These are phyloP conservation scores for Platorchestia sp. DNA, from an alignment of 1,140 invertebrate species.

Conservation along the genomic window DNA sequence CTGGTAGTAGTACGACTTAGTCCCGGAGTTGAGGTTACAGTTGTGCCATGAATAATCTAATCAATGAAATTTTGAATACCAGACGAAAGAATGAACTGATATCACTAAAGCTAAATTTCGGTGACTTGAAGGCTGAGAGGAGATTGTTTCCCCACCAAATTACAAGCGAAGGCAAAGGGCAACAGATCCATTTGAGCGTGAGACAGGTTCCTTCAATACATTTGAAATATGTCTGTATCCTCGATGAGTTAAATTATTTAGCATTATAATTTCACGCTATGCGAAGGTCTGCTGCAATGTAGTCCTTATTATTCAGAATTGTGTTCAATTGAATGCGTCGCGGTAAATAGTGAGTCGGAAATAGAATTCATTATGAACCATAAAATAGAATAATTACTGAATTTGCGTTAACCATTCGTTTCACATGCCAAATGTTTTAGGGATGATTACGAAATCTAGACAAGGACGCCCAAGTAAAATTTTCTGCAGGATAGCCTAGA, in stretches of 20 bases:
- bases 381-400: neutral
- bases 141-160: too few species aligned
- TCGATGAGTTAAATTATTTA: neutral
- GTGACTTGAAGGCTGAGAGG: too few species aligned
- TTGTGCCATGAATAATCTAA: too few species aligned
- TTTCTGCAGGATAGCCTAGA: neutral
- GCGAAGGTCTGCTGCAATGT: neutral
- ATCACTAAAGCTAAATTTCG: too few species aligned
- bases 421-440: neutral
- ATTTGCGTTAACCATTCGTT: neutral
- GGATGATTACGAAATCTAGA: neutral
- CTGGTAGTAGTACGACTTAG: too few species aligned
- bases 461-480: neutral
- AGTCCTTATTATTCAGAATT: neutral
- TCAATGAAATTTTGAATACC: too few species aligned
- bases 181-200: neutral
- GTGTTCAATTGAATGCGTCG: neutral
- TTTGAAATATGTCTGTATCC: neutral
- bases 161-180: too few species aligned
- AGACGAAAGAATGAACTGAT: too few species aligned
- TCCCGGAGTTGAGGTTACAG: too few species aligned
- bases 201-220: neutral
- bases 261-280: neutral
- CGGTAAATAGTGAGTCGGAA: neutral
- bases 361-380: neutral